These are phyloP conservation scores for Dynastes hyllus DNA, from an alignment of 2,888 invertebrate species.

Conservation along the genomic window DNA sequence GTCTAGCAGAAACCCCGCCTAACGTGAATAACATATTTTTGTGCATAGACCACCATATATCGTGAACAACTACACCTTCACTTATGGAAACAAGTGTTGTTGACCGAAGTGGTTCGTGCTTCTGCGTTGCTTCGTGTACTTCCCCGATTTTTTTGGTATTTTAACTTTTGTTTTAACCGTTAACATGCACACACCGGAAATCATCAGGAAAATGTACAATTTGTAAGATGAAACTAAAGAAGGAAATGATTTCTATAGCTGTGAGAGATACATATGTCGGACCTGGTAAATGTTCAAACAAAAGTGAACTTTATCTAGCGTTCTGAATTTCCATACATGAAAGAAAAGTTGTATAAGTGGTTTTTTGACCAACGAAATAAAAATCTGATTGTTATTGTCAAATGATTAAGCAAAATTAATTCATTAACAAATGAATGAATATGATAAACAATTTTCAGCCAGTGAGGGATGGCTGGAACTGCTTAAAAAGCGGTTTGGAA, in stretches of 20 bases:
- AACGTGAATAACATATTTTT: no score
- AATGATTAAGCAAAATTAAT: constrained; percentile 34
- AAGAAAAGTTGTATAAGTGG: constrained; percentile 41
- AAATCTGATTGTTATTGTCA: constrained; percentile 24
- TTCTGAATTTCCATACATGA: constrained; percentile 33
- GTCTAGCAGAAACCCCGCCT: no score
- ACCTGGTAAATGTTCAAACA: constrained; percentile 4
- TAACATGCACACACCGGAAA: no score
- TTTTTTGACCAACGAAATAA: constrained; percentile 43
- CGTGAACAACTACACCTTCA: no score
- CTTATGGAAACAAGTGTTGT: no score
- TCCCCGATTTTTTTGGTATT: no score
- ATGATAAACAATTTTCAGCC: constrained; percentile 39
- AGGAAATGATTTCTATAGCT: constrained; percentile 7
- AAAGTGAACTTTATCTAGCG: constrained; percentile 26
- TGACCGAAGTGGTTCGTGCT: no score
- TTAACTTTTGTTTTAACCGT: no score
- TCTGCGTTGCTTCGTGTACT: no score
- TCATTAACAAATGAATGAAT: background rate
- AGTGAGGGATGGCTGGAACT: constrained; percentile 51
- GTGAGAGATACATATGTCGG: constrained; percentile 14
- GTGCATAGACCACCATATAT: no score
- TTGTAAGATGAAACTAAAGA: constrained; percentile 11
- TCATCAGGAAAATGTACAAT: background rate
- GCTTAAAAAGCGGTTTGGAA: constrained; percentile 51